Conservation (phyloP, 2,113 vertebrate species). For the Pelmatolapia mariae region DNA sequence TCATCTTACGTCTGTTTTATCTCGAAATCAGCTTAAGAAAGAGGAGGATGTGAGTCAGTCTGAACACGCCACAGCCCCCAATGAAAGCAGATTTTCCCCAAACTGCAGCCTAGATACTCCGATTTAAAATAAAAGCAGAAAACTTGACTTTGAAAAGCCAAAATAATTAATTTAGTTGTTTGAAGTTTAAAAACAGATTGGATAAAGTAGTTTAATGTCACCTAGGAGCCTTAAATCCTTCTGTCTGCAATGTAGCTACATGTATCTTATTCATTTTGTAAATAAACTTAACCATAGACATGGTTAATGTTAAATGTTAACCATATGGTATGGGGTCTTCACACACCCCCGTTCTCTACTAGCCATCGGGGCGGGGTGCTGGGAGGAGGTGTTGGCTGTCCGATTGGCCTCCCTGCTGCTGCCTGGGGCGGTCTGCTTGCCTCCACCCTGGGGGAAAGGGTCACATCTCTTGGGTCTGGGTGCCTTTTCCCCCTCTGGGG, state of each 20-base stretch:
- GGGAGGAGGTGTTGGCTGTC: too few relatives aligned
- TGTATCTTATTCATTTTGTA: not conserved
- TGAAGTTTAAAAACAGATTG: not conserved
- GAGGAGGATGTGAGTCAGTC: not conserved
- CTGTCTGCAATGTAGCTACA: not conserved
- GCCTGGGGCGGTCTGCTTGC: too few relatives aligned
- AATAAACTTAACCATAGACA: rapidly evolving
- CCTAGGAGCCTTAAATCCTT: not conserved
- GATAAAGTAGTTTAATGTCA: rapidly evolving
- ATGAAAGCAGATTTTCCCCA: not conserved
- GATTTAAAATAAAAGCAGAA: not conserved
- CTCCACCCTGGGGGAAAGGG: too few relatives aligned
- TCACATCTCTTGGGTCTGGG: too few relatives aligned
- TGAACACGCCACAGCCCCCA: rapidly evolving
- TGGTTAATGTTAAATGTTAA: too few relatives aligned
- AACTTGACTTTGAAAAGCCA: not conserved
- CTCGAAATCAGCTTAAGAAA: not conserved
- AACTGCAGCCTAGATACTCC: not conserved
- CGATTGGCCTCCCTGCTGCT: too few relatives aligned
- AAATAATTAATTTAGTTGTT: not conserved
- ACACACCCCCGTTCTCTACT: too few relatives aligned
- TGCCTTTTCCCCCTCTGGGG: too few relatives aligned
- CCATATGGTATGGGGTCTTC: too few relatives aligned
- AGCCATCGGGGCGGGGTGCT: too few relatives aligned
- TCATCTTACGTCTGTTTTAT: not conserved